Evolutionary conservation across 2,888 invertebrate species (phyloP), one percentile per base, ranked within the genome.

Genomic region (Eupithecia tripunctaria): DNA sequence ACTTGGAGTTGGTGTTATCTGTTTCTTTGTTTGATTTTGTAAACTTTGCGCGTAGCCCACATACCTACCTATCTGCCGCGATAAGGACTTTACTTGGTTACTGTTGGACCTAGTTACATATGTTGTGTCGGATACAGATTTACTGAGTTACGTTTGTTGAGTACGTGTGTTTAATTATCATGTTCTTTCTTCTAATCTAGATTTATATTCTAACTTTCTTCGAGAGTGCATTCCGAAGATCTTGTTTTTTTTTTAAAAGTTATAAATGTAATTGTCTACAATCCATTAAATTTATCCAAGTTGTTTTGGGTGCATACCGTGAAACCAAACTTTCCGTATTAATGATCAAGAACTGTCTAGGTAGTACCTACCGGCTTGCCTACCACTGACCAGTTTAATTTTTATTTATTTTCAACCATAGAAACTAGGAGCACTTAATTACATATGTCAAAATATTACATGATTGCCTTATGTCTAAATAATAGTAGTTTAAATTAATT

Each of bases 21-120:
- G 47, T 59, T 14, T 62, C 72, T 70, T 73, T 67, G 70, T 70
- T 70, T 73, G 64, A 43, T 67, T 70, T 63, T 68, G 67, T 67
- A 59, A 67, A 70, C 67, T 73, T 70, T 25, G 59, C 43, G 63
- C 67, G 68, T 64, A 68, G 59, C 41, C 65, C 60, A 69, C 66
- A 68, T 73, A n/a, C n/a, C n/a, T n/a, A n/a, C n/a, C n/a, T 32
- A 70, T 69, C 56, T 65, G 63, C 27, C 8, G 63, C 36, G 41
- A 66, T 47, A 66, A 66, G 43, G 27, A 29, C 66, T 65, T 65
- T 0, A 15, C 29, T 18, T 18, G 63, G 36, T 36, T 56, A 21
- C 32, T 63, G 32, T 36, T 63, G 63, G 63, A 63, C 36, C 63
- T 63, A 63, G 36, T 62, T 62, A 12, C n/a, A n/a, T n/a, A n/a